Conservation (phyloP, 2,113 vertebrate genomes). For the Aviceda subcristata region DNA sequence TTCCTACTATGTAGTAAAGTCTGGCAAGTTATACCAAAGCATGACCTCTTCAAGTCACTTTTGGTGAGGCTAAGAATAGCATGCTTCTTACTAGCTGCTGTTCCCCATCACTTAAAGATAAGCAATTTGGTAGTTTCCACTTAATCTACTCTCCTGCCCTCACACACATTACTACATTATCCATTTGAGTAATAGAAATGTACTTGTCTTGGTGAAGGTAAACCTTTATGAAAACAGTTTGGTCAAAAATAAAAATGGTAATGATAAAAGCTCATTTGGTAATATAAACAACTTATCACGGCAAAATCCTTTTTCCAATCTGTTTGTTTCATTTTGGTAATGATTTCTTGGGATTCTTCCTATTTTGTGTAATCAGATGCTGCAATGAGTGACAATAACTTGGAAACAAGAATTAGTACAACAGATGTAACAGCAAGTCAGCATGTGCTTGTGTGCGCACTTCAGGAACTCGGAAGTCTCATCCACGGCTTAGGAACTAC, state of each 20-base stretch:
- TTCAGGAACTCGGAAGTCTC: slow-evolving; percentile 90
- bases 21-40: not conserved
- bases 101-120: not conserved
- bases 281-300: not conserved
- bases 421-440: slow-evolving; percentile 78
- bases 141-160: not conserved
- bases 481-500: slow-evolving; percentile 82
- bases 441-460: slow-evolving; percentile 84
- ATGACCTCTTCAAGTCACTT: not conserved
- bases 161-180: not conserved
- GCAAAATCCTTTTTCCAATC: not conserved
- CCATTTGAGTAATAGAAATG: not conserved
- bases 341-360: slow-evolving; percentile 7
- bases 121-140: not conserved
- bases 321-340: slow-evolving; percentile 1
- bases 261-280: not conserved
- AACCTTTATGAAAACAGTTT: not conserved
- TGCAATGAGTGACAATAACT: slow-evolving; percentile 76
- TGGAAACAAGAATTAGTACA: slow-evolving; percentile 76
- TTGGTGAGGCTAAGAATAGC: not conserved
- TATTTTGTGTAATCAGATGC: slow-evolving; percentile 71
- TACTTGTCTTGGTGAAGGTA: not conserved
- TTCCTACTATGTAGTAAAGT: not conserved
- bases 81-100: not conserved
- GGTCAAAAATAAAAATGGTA: not conserved